Evolutionary conservation across 2,797 vertebrate species (phyloP).

Genomic region (Falco peregrinus): DNA sequence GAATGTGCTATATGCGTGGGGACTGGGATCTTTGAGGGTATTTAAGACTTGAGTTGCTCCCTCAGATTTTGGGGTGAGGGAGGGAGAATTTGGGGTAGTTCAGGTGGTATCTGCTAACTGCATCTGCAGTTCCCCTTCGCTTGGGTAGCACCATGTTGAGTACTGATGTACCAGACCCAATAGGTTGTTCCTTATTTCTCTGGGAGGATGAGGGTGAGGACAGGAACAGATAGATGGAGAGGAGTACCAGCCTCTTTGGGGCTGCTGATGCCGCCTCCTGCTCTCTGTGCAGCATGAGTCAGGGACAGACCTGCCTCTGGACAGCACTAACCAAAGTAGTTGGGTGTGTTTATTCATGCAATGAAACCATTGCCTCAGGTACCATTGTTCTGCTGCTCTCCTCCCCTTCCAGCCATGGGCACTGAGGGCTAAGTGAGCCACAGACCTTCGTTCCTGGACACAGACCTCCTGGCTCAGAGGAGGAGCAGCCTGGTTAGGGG

Average conservation of each 20-base stretch:
- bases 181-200: neutral
- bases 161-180: neutral
- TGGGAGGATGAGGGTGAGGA: neutral
- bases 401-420: neutral
- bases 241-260: neutral
- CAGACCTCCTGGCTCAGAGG: neutral
- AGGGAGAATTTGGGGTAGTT: neutral
- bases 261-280: neutral
- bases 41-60: neutral
- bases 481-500: neutral
- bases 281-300: neutral
- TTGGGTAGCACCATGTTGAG: neutral
- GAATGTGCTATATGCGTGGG: neutral
- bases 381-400: rapidly evolving
- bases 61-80: neutral
- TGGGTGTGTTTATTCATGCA: neutral
- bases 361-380: neutral
- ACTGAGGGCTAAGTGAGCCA: neutral
- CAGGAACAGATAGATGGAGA: neutral
- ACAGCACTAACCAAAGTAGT: neutral
- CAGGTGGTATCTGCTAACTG: neutral
- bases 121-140: neutral
- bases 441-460: neutral
- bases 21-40: neutral
- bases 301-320: neutral